phyloP scores from a whole-genome alignment of 1,140 invertebrate genomes.

The Neodiprion pinetum region DNA sequence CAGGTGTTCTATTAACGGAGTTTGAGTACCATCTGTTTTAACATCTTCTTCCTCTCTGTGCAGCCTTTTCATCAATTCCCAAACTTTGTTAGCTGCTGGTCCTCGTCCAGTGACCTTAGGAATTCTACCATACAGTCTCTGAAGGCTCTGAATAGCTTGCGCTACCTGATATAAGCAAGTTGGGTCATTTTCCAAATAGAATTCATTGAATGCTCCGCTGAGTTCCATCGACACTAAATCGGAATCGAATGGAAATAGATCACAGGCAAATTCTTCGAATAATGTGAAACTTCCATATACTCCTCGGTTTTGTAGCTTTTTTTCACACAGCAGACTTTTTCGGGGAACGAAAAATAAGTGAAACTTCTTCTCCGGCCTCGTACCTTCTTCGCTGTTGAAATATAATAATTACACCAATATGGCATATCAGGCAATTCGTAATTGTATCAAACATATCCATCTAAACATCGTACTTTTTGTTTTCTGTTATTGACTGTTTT shows the following conservation, averaged over 20 bases:
- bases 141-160: conserved; percentile 83
- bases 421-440: conserved; percentile 15
- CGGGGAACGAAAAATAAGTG: conserved; percentile 89
- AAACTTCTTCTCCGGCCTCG: conserved; percentile 67
- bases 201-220: conserved; percentile 80
- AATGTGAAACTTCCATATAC: conserved; percentile 80
- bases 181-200: conserved; percentile 86
- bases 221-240: conserved; percentile 95
- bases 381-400: conserved; percentile 50
- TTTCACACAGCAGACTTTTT: conserved; percentile 86
- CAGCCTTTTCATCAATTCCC: conserved; percentile 84
- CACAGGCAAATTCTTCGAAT: conserved; percentile 86
- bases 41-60: conserved; percentile 72
- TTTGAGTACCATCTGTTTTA: conserved; percentile 49
- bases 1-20: conserved; percentile 81
- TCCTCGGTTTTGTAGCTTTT: conserved; percentile 80
- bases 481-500: neutral
- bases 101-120: conserved; percentile 91
- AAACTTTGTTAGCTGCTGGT: conserved; percentile 84
- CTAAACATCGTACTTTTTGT: neutral
- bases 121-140: conserved; percentile 89
- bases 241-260: conserved; percentile 90
- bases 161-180: conserved; percentile 89
- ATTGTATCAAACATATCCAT: neutral
- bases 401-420: conserved; percentile 11